Conservation (phyloP, 2,113 vertebrate species). For the Typhlomys cinereus region DNA sequence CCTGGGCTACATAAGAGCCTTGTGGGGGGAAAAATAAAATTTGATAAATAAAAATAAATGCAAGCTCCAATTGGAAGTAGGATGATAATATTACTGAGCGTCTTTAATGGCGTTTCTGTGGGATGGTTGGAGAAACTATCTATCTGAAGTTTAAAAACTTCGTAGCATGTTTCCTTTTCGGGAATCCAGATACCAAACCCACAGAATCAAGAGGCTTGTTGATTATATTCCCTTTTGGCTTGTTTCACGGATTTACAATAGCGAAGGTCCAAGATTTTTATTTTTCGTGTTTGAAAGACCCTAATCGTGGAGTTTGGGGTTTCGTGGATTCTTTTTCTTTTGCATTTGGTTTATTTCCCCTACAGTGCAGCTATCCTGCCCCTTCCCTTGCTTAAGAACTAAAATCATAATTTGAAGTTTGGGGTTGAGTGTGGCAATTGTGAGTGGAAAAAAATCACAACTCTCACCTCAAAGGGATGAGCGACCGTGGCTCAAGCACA, state of each 20-base stretch:
- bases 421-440: neutral
- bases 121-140: neutral
- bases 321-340: neutral
- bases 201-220: neutral
- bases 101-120: neutral
- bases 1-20: too few relatives aligned
- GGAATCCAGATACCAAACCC: neutral
- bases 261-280: neutral
- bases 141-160: conserved; percentile 15
- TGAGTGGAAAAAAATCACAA: too few relatives aligned
- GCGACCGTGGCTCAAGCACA: too few relatives aligned
- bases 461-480: too few relatives aligned
- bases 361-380: neutral
- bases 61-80: neutral
- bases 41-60: too few relatives aligned
- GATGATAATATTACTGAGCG: neutral
- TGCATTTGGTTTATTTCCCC: neutral
- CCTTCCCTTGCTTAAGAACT: neutral
- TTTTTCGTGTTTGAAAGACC: conserved; percentile 30
- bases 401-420: conserved; percentile 21
- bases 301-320: neutral
- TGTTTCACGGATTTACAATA: conserved; percentile 12
- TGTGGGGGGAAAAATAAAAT: too few relatives aligned
- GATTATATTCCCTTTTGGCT: neutral
- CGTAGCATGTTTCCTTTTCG: neutral